phyloP scores from a whole-genome alignment of 2,113 vertebrate genomes.

The Cololabis saira region DNA sequence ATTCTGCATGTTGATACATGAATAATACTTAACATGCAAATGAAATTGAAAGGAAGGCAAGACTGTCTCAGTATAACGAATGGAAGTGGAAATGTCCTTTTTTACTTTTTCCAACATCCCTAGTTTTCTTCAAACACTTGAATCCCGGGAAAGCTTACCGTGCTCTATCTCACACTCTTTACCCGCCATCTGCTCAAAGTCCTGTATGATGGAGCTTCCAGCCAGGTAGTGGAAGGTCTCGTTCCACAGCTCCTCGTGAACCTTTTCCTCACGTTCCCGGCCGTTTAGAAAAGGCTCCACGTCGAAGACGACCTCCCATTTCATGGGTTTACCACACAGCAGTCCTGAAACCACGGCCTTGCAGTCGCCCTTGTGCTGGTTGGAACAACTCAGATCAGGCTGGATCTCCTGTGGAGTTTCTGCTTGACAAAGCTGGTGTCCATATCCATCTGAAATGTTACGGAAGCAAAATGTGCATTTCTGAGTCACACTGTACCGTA shows the following conservation, averaged over 20 bases:
- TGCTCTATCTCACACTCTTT: conserved; percentile 92
- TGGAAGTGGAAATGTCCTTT: too few species aligned
- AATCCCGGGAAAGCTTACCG: conserved; percentile 73
- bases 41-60: too few species aligned
- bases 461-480: not conserved
- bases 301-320: conserved; percentile 93
- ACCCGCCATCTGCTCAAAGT: conserved; percentile 91
- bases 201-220: conserved; percentile 89
- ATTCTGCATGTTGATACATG: not conserved
- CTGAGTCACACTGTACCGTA: not conserved
- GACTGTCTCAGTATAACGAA: too few species aligned
- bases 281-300: conserved; percentile 83
- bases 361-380: conserved; percentile 75
- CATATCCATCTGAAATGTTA: conserved; percentile 78
- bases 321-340: conserved; percentile 79
- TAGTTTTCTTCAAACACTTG: not conserved
- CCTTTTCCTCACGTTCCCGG: conserved; percentile 72
- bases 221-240: conserved; percentile 97
- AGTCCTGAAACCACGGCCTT: conserved; percentile 91
- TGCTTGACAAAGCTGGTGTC: conserved; percentile 82
- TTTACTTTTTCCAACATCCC: too few species aligned
- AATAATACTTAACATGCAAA: not conserved
- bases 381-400: conserved; percentile 31
- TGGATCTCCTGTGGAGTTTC: conserved; percentile 75
- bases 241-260: conserved; percentile 87